Evolutionary conservation across 1,140 invertebrate species (phyloP), one percentile per base, ranked within the genome.

Genomic region (Pseudomyrmex cubaensis): DNA sequence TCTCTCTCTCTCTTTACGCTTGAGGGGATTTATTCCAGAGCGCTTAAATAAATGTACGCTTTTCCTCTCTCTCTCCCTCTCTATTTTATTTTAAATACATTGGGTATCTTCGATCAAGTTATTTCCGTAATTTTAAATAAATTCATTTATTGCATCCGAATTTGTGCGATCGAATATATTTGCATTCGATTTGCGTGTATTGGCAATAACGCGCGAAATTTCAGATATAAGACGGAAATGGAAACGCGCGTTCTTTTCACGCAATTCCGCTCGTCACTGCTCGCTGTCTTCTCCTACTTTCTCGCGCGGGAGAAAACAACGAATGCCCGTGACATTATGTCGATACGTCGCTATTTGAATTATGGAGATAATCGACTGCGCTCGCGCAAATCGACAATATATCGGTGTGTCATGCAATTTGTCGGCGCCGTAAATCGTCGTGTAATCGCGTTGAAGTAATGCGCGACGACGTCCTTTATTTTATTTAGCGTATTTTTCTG

Each of bases 321-420:
- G 12, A 69, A 78, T 78, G 54, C 56, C 44, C 12, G 12, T 44
- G 76, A 80, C 76, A 61, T 80, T 72, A 72, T 61, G 54, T 80
- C 66, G 76, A 80, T 80, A 80, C 20, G 22, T 72, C 54, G n/a
- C 54, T n/a, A 61, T 80, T 80, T 80, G 54, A 80, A 80, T 80
- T 80, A 70, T 59, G 20, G 35, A 80, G 46, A 80, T 80, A 80
- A 80, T 80, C 66, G 64, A 35, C 54, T 13, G 12, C 48, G 50
- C 15, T n/a, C 20, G n/a, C 61, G n/a, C 61, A 8, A 61, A 70
- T 80, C 66, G 20, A 80, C 66, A 72, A 50, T 72, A 70, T 8
- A 46, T 20, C 46, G 52, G 12, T 48, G 48, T 15, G 7, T 76
- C 59, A 5, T 57, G 73, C 57, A 78, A 78, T 78, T 78, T 78